Conservation (phyloP, 2,113 vertebrate genomes). For the Chaenocephalus aceratus region DNA sequence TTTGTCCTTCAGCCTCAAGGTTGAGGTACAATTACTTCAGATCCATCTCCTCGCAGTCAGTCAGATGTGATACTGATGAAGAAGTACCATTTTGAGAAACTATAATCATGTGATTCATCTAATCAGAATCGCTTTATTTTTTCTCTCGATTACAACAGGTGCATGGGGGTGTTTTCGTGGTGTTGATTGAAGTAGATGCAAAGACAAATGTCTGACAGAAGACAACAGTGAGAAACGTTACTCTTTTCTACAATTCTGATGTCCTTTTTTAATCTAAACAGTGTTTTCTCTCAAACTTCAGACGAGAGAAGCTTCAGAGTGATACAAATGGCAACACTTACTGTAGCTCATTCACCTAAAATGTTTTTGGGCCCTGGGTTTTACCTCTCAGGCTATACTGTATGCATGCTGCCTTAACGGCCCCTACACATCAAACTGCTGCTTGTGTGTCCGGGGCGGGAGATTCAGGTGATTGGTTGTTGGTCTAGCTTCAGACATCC, state of each 20-base stretch:
- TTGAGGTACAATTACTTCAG: slow-evolving; percentile 7
- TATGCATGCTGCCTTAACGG: background rate
- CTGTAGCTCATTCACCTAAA: background rate
- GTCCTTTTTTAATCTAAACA: background rate
- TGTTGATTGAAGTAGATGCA: slow-evolving; percentile 4
- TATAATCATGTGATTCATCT: slow-evolving; percentile 18
- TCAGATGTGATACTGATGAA: slow-evolving; percentile 17
- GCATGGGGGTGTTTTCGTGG: background rate
- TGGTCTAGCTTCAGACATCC: too few relatives aligned
- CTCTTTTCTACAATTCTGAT: too few relatives aligned
- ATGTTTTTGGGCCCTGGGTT: background rate
- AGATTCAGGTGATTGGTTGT: too few relatives aligned
- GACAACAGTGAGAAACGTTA: too few relatives aligned
- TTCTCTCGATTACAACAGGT: slow-evolving; percentile 37
- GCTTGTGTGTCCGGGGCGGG: too few relatives aligned
- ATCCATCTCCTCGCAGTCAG: background rate
- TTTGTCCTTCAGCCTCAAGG: slow-evolving; percentile 39
- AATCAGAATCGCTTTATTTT: slow-evolving; percentile 35
- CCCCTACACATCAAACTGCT: too few relatives aligned
- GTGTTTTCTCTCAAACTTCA: background rate
- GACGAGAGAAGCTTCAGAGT: background rate
- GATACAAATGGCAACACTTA: background rate
- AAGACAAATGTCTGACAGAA: background rate
- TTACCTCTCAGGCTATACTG: background rate
- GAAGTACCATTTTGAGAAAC: slow-evolving; percentile 28